Percentiles rank a stretch among this genome's conserved stretches.
phyloP scores from a whole-genome alignment of 2,797 vertebrate species.

The Sebastes cheni region DNA sequence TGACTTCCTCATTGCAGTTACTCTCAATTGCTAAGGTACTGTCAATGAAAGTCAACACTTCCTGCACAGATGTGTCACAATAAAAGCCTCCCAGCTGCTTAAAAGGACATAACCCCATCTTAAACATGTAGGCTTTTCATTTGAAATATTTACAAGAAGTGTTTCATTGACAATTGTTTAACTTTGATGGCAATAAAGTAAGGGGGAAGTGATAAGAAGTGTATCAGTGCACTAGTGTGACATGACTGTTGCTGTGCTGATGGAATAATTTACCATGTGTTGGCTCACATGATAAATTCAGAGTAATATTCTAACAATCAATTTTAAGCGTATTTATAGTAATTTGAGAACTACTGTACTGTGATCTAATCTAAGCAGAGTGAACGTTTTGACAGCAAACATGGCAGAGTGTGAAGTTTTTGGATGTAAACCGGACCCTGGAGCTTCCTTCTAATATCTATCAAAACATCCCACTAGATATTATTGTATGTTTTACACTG shows the following conservation, averaged over 20 bases:
- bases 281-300: neutral
- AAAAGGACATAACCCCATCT: neutral
- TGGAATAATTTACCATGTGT: neutral
- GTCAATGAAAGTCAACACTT: neutral
- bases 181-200: neutral
- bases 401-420: too few relatives aligned
- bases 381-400: too few relatives aligned
- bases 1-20: neutral
- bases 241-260: neutral
- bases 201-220: neutral
- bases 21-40: neutral
- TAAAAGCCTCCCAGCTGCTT: neutral
- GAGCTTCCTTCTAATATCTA: too few relatives aligned
- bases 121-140: neutral
- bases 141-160: neutral
- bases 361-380: neutral
- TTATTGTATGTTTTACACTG: too few relatives aligned
- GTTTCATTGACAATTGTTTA: neutral
- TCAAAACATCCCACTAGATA: too few relatives aligned
- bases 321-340: neutral
- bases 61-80: neutral
- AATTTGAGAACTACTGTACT: too few relatives aligned
- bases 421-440: accelerated
- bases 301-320: neutral
- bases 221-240: neutral